Evolutionary conservation across 1,140 invertebrate genomes (phyloP).

Genomic region (Cydia fagiglandana): DNA sequence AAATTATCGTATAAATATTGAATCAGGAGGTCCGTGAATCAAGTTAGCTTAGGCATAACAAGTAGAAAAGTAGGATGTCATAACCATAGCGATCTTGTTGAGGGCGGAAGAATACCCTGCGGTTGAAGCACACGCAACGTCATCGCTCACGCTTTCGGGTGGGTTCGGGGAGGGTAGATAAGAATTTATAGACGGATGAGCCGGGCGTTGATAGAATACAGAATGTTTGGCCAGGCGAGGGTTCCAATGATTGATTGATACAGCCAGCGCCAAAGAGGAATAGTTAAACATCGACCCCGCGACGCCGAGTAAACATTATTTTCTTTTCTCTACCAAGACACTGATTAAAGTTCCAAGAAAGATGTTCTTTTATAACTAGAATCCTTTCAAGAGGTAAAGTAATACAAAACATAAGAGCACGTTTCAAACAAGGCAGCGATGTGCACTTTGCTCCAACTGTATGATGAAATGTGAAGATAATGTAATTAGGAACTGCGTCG

Average conservation of each 20-base stretch:
- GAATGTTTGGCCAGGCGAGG: conserved; percentile 49
- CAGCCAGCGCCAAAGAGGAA: conserved; percentile 46
- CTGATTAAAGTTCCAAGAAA: conserved; percentile 28
- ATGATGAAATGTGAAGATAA: conserved; percentile 37
- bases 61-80: conserved; percentile 41
- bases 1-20: background rate
- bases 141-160: conserved; percentile 56
- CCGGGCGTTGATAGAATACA: conserved; percentile 61
- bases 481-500: conserved; percentile 44
- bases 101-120: conserved; percentile 44
- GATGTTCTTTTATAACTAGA: conserved; percentile 14
- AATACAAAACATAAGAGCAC: background rate
- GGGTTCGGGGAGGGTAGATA: conserved; percentile 56
- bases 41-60: background rate
- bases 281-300: conserved; percentile 48
- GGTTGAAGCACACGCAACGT: conserved; percentile 54
- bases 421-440: conserved; percentile 8
- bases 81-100: conserved; percentile 44
- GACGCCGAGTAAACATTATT: conserved; percentile 36
- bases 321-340: conserved; percentile 29
- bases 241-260: conserved; percentile 64
- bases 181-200: conserved; percentile 67
- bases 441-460: conserved; percentile 44
- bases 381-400: background rate
- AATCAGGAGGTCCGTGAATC: background rate